Base-by-base conservation (phyloP, 2,797 vertebrate genomes). In the Ispidina lecontei region DNA sequence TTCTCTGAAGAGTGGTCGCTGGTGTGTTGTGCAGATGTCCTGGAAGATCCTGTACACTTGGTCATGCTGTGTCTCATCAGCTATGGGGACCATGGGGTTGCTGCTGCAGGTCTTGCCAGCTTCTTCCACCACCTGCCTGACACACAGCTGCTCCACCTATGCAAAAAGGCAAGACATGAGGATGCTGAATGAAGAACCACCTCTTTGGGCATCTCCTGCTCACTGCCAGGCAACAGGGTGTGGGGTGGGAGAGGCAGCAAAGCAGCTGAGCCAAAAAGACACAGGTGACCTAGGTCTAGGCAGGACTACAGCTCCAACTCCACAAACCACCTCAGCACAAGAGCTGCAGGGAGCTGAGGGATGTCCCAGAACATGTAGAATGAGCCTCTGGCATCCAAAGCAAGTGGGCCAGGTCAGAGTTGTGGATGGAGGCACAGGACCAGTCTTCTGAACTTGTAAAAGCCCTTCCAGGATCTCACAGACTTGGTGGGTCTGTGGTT, bases 1-100 rank as follows among this genome's bases (percentile, higher is more conserved):
- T 80, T 98, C 98, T 86, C 98, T 93, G 95, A 97, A 98, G 97
- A 97, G 98, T 23, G 87, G 98, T 97, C 98, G 98, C 98, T 95
- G 98, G 96, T 98, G 99, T 7, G 98, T 98, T 10, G 98, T 94
- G 41, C 99, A 99, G 78, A 99, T 97, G 90, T 99, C 99, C 84
- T 99, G 98, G 94, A 99, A 99, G 97, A 99, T 98, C 76, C 98
- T 98, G 72, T 98, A 98, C 97, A 98, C 96, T 90, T 98, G 99
- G n/a, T 99, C 99, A 0, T 95, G 97, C 73, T 98, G 98, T 3
- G 94, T 67, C 58, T 98, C 98, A 2, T 99, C 98, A 0, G 97
- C 95, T 26, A 98, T 44, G 23, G 98, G 98, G 68, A 98, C 68
- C 95, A 94, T 95, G 37, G 98, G 59, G 29, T 80, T 84, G 20